Conservation (phyloP, 2,888 invertebrate species). For the Microctonus brassicae region DNA sequence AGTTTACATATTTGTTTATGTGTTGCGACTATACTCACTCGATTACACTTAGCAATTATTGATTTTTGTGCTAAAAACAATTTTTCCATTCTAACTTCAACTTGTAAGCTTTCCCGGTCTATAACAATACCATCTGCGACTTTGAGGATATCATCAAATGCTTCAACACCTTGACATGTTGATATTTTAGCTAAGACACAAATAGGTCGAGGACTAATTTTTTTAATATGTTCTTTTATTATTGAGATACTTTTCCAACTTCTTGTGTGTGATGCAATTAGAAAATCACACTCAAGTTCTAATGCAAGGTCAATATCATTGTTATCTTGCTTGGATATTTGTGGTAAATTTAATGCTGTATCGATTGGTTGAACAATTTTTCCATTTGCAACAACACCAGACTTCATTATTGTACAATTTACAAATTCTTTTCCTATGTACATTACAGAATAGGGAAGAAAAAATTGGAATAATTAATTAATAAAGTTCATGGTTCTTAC, state of each 20-base stretch:
- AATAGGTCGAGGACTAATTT: constrained; percentile 48
- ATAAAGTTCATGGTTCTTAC: neutral
- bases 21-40: constrained; percentile 45
- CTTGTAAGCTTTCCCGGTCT: constrained; percentile 74
- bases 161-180: constrained; percentile 57
- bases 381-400: constrained; percentile 72
- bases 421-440: constrained; percentile 58
- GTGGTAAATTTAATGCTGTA: constrained; percentile 69
- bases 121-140: constrained; percentile 78
- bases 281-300: constrained; percentile 54
- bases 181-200: constrained; percentile 52
- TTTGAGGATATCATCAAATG: constrained; percentile 73
- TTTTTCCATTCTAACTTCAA: constrained; percentile 72
- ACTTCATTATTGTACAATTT: constrained; percentile 72
- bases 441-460: neutral
- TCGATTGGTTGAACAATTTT: constrained; percentile 73
- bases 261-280: constrained; percentile 54
- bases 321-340: constrained; percentile 69
- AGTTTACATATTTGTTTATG: neutral
- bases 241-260: constrained; percentile 46
- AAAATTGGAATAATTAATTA: too few species aligned
- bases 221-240: constrained; percentile 48
- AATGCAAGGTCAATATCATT: constrained; percentile 66
- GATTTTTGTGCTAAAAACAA: constrained; percentile 73
- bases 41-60: constrained; percentile 69